Evolutionary conservation across 1,140 invertebrate genomes (phyloP), one percentile per base, ranked within the genome.

Genomic region (Drosophila eugracilis): DNA sequence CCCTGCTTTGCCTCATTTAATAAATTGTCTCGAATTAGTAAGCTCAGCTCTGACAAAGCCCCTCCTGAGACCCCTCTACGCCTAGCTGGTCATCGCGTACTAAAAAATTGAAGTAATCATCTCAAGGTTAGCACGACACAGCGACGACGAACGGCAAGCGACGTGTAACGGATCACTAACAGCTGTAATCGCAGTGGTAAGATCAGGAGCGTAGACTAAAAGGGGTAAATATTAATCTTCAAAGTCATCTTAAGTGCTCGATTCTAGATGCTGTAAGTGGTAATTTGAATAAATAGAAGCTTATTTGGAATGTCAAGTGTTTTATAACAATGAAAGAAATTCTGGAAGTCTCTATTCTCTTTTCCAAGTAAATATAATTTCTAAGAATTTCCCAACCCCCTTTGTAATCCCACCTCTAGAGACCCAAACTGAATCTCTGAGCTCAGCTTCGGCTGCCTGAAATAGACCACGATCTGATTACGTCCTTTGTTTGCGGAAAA

Each of bases 11-110:
- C 53, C 83, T 88, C 83, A 88, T 88, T 88, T 88, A 72, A 83
- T 88, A 78, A 88, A 88, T 88, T 78, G 83, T 83, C 75, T 88
- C 75, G 71, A 88, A 83, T 76, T 88, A 88, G 83, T 88, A 57
- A 59, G 52, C 75, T 39, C 53, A 49, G 47, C 63, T 65, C 44
- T 36, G 28, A 21, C 58, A 14, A 9, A 4, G 14, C 12, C 19
- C 15, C 15, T 17, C 10, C 48, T 48, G 53, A 14, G n/a, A 6
- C 37, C 41, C 21, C 41, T 45, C 6, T 15, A 26, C 37, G 28
- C 60, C 55, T 55, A 55, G 47, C 37, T 60, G 70, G 78, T 52
- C 66, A 70, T 66, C 54, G 55, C 45, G 71, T 52, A 84, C 80
- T 79, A 58, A 78, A 66, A 49, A 85, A 88, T 72, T 81, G 74